phyloP scores from a whole-genome alignment of 2,797 vertebrate species.

The Streptopelia turtur region DNA sequence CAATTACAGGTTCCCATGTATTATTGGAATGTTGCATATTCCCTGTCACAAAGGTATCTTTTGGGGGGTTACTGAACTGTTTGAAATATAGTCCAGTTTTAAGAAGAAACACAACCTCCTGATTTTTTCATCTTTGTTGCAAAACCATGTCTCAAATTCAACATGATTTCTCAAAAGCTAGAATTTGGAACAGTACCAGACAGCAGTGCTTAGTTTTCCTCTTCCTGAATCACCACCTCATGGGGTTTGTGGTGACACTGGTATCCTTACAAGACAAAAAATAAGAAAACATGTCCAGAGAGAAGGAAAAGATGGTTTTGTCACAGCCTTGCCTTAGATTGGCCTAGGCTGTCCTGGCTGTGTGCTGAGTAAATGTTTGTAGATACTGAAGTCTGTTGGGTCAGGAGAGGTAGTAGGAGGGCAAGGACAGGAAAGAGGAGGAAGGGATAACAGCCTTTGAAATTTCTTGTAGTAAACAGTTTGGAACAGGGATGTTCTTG shows the following conservation, averaged over 20 bases:
- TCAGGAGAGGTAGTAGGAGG: not conserved
- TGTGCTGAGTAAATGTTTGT: not conserved
- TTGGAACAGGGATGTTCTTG: rapidly evolving
- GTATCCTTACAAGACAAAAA: not conserved
- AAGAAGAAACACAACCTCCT: not conserved
- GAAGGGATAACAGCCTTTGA: not conserved
- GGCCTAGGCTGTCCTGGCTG: not conserved
- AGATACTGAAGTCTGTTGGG: not conserved
- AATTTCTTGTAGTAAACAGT: not conserved
- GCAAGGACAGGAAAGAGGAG: not conserved
- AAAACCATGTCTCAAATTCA: not conserved
- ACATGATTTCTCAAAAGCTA: not conserved
- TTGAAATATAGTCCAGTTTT: not conserved
- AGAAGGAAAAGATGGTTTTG: not conserved
- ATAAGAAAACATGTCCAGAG: not conserved
- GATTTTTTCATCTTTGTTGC: not conserved
- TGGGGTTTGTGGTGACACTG: not conserved
- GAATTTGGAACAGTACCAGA: not conserved
- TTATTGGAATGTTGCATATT: not conserved
- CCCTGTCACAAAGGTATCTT: not conserved
- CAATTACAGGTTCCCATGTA: not conserved
- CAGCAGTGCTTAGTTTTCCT: not conserved
- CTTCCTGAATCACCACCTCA: not conserved
- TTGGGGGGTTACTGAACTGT: not conserved
- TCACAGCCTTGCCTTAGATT: not conserved